These are phyloP conservation scores for Keiferia lycopersicella DNA, from an alignment of 2,888 invertebrate species.

Conservation along the genomic window DNA sequence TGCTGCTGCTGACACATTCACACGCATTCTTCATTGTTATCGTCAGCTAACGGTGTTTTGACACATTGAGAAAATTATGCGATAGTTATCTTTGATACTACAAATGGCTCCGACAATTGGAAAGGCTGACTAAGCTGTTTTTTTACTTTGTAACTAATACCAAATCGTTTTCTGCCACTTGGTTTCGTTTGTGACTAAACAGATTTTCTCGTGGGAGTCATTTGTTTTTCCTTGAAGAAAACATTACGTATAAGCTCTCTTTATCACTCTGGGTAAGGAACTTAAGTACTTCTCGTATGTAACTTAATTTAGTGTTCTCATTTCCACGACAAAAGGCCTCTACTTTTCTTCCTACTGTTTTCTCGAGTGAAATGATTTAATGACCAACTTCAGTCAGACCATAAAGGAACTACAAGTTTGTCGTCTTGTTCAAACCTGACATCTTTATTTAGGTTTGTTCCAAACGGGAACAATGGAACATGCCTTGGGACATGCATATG, in stretches of 20 bases:
- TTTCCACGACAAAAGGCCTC: too few species aligned
- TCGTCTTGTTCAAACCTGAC: background rate
- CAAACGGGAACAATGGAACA: constrained; percentile 4
- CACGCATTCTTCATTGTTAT: constrained; percentile 3
- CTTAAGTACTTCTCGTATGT: too few species aligned
- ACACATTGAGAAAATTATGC: constrained; percentile 43
- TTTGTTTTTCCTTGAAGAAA: too few species aligned
- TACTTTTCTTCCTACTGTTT: too few species aligned
- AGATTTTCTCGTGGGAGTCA: too few species aligned
- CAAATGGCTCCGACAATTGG: constrained; percentile 7
- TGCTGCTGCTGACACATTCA: background rate
- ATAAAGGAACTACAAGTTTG: background rate
- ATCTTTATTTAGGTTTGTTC: constrained; percentile 29
- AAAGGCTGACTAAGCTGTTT: background rate
- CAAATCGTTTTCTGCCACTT: background rate
- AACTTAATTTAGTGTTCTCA: too few species aligned
- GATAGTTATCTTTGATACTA: constrained; percentile 19
- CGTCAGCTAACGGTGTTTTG: constrained; percentile 43
- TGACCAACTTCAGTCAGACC: too few species aligned
- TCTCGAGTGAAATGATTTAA: too few species aligned
- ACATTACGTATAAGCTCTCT: too few species aligned
- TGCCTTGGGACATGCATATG: constrained; percentile 34
- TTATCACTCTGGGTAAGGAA: too few species aligned
- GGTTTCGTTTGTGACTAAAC: too few species aligned
- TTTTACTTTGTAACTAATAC: background rate